Base-by-base conservation (phyloP, 2,797 vertebrate genomes). In the Brachymystax lenok region DNA sequence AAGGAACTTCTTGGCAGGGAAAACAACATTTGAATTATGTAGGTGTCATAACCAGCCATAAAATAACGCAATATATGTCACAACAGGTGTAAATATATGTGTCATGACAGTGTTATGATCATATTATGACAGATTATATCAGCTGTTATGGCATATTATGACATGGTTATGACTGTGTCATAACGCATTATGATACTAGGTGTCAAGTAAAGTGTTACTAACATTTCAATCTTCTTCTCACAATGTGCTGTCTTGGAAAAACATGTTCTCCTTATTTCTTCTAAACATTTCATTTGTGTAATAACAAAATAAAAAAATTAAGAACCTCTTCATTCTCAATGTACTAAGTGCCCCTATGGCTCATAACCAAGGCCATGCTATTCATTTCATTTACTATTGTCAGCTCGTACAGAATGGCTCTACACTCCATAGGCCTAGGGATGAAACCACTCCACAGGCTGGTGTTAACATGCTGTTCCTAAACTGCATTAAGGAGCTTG, bases 401-500 rank as follows among this genome's bases (percentile, higher is more conserved):
- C 66, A 3, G 6, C 59, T 61, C 7, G 8, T 61, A 61, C 59
- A 24, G 10, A 24, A 21, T 61, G 59, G 8, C 21, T 24, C 8
- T 63, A 30, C 13, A 17, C 28, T 68, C 28, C 30, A 19, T 30
- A 19, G 16, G 14, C 27, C 1, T 30, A 6, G 6, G 6, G 30
- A 30, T 19, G 14, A 33, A 12, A 68, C 16, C 30, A 17, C 28
- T 33, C 16, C 14, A 30, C 16, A 19, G 21, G 17, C 35, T n/a
- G 51, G 51, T 13, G 17, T 72, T 72, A 72, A 63, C 81, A 81
- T 17, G 28, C 82, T 84, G 78, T 80, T 85, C 84, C 81, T 74
- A 71, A 83, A 84, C 79, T 89, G 86, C 86, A 91, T 92, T 90
- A 92, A 83, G 10, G 67, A 83, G 69, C 79, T 81, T 74, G 84